Evolutionary conservation across 2,113 vertebrate species (phyloP).

Genomic region (Epinephelus moara): DNA sequence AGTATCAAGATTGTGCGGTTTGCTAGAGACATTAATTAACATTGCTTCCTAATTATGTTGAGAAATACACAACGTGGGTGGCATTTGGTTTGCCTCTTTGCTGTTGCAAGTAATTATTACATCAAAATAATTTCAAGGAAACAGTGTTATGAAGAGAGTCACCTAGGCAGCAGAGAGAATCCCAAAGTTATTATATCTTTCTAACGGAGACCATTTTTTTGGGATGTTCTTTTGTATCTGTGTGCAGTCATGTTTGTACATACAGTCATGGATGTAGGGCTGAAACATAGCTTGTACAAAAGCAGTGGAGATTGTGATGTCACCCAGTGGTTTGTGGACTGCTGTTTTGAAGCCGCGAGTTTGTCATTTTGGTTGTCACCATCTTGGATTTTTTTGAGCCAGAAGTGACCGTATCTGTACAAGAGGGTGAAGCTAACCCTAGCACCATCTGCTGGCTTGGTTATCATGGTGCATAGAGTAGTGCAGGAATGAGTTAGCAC

Average conservation of each 20-base stretch:
- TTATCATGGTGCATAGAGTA: too few relatives aligned
- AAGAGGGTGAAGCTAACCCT: too few relatives aligned
- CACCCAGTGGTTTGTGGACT: too few relatives aligned
- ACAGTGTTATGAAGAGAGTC: neutral
- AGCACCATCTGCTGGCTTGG: too few relatives aligned
- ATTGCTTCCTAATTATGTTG: neutral
- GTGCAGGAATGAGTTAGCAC: too few relatives aligned
- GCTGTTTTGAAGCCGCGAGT: too few relatives aligned
- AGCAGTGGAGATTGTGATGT: too few relatives aligned
- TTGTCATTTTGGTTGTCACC: too few relatives aligned
- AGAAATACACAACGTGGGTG: neutral
- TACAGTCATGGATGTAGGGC: neutral
- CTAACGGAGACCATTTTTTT: neutral
- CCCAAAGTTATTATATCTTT: neutral
- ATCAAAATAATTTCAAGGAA: neutral
- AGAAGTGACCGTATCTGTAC: too few relatives aligned
- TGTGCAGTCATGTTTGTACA: neutral
- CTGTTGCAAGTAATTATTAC: neutral
- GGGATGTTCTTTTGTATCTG: neutral
- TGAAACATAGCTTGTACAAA: neutral
- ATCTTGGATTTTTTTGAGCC: too few relatives aligned
- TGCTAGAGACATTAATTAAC: neutral
- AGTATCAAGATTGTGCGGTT: too few relatives aligned
- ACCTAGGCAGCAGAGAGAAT: neutral
- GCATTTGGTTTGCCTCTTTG: neutral